Evolutionary conservation across 2,797 vertebrate genomes (phyloP), one percentile per base, ranked within the genome.

Genomic region (Arctocebus calabarensis): DNA sequence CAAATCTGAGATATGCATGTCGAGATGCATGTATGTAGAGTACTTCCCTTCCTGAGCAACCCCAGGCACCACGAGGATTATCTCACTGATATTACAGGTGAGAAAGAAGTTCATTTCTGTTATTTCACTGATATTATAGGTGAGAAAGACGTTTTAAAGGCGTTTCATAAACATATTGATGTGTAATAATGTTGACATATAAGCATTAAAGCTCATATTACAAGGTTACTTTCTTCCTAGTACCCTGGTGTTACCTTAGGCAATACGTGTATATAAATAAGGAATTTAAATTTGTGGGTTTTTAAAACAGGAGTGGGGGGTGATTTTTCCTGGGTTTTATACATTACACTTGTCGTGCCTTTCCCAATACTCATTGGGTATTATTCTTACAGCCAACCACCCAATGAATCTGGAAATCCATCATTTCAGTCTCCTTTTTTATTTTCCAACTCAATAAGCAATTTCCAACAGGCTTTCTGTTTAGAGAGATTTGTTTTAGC

Each of bases 31-130:
- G 23, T 11, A 61, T 12, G n/a, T 1, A 64, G 34, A 22, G 40
- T 11, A 62, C 16, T 55, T 59, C 48, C 22, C 17, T 48, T 43
- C 27, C 27, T 66, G 43, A 75, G 87, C 19, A 55, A 70, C 1
- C 0, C 3, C 32, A 61, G 29, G 45, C n/a, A 34, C 59, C 17
- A 34, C 13, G 48, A 7, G 34, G 12, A 11, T 40, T 10, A 40
- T 62, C 89, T 75, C 27, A 77, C 82, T 95, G 34, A 73, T 73
- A 68, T n/a, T 61, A n/a, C 19, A 52, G 29, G 10, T 64, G 22
- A 96, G 37, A 78, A 88, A 57, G 34, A 88, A 62, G 16, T 34
- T 64, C n/a, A n/a, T n/a, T n/a, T n/a, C n/a, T n/a, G n/a, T n/a
- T n/a, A n/a, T n/a, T n/a, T n/a, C n/a, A n/a, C n/a, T n/a, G n/a